Percentiles rank a stretch among this genome's conserved stretches.
These are phyloP conservation scores for Eupithecia abbreviata DNA, from an alignment of 2,888 invertebrate genomes.

Conservation along the genomic window DNA sequence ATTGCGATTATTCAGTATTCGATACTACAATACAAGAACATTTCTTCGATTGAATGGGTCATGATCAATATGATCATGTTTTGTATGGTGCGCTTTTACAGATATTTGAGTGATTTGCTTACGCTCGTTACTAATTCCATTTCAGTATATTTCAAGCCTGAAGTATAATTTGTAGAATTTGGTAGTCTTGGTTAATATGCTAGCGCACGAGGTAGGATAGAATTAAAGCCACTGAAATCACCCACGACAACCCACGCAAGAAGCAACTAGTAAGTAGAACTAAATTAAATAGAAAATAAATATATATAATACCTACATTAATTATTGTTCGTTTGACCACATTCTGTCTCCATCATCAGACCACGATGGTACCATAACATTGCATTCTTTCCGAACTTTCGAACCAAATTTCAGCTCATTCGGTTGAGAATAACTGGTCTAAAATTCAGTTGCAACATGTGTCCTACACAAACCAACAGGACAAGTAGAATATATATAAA, in stretches of 20 bases:
- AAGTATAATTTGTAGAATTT: neutral
- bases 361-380: no score
- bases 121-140: neutral
- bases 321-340: no score
- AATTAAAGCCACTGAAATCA: neutral
- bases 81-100: neutral
- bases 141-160: neutral
- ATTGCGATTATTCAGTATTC: constrained; percentile 5
- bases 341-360: no score
- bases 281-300: no score
- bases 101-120: neutral
- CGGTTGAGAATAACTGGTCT: no score
- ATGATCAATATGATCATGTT: neutral
- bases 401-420: no score
- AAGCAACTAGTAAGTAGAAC: neutral
- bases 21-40: neutral
- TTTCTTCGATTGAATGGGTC: neutral
- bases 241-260: neutral
- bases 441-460: no score
- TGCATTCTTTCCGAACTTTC: no score
- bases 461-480: no score
- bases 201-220: neutral
- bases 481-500: no score
- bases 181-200: neutral
- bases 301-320: no score